phyloP scores from a whole-genome alignment of 2,888 invertebrate genomes.

The Odontomyia ornata region DNA sequence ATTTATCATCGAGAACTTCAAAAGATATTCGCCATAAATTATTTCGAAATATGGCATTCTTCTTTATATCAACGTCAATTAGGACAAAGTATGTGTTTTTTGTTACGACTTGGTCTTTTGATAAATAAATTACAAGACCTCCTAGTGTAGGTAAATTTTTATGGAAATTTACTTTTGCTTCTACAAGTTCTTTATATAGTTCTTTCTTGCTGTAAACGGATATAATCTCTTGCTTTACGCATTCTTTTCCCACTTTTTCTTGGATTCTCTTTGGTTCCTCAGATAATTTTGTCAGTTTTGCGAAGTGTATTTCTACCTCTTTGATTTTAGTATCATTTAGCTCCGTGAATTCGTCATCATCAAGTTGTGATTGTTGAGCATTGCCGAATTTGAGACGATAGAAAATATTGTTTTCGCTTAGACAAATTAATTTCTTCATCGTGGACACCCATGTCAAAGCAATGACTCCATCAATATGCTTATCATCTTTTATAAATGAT shows the following conservation, averaged over 20 bases:
- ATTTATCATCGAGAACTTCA: not conserved
- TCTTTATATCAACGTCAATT: slow-evolving; percentile 35
- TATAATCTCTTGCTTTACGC: slow-evolving; percentile 33
- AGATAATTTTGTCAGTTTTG: not conserved
- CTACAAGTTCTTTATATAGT: not conserved
- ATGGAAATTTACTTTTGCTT: slow-evolving; percentile 7
- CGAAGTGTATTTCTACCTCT: slow-evolving; percentile 7
- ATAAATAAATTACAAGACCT: slow-evolving; percentile 14
- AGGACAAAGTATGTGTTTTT: slow-evolving; percentile 44
- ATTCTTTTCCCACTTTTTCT: slow-evolving; percentile 17
- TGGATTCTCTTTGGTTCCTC: slow-evolving; percentile 34
- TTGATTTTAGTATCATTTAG: slow-evolving; percentile 22
- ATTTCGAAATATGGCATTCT: slow-evolving; percentile 43
- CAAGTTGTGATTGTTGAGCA: not conserved
- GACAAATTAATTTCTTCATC: slow-evolving; percentile 57
- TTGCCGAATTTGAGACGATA: slow-evolving; percentile 55
- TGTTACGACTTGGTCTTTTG: not conserved
- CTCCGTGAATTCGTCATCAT: slow-evolving; percentile 8
- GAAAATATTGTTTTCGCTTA: slow-evolving; percentile 61
- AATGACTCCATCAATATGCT: slow-evolving; percentile 57
- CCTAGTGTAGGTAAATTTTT: not conserved
- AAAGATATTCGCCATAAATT: slow-evolving; percentile 22
- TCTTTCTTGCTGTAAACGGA: not conserved
- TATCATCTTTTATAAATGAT: slow-evolving; percentile 53
- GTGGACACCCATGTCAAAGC: slow-evolving; percentile 59